phyloP scores from a whole-genome alignment of 2,888 invertebrate species.

The Eristalis pertinax region DNA sequence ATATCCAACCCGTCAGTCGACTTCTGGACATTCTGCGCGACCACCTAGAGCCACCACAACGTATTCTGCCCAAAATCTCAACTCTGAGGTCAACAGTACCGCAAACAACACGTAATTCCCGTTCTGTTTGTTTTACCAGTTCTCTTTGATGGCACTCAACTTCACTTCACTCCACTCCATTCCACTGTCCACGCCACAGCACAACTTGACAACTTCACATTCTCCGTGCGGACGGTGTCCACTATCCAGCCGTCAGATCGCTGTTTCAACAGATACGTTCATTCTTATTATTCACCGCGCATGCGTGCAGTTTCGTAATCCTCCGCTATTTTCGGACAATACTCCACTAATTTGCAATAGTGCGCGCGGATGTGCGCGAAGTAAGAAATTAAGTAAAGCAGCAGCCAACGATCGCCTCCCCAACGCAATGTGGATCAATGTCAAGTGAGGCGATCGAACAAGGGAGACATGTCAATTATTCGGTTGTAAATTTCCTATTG shows the following conservation, averaged over 20 bases:
- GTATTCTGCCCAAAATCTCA: slow-evolving; percentile 22
- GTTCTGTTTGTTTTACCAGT: slow-evolving; percentile 50
- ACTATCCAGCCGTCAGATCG: slow-evolving; percentile 2
- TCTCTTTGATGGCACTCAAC: slow-evolving; percentile 12
- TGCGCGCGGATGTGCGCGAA: neutral
- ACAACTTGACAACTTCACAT: neutral
- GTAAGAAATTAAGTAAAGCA: neutral
- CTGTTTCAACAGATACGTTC: slow-evolving; percentile 16
- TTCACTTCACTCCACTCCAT: neutral
- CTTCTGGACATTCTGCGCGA: neutral
- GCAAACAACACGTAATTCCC: slow-evolving; percentile 43
- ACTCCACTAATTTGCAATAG: slow-evolving; percentile 40
- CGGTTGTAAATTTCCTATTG: slow-evolving; percentile 35
- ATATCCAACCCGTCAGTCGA: neutral
- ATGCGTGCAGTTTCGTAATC: slow-evolving; percentile 37
- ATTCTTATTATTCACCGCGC: slow-evolving; percentile 55
- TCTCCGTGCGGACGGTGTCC: neutral
- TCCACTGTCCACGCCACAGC: neutral
- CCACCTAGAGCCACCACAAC: slow-evolving; percentile 3
- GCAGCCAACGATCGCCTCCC: neutral
- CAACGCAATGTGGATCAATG: slow-evolving; percentile 41
- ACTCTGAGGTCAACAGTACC: slow-evolving; percentile 39
- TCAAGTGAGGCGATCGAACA: slow-evolving; percentile 16
- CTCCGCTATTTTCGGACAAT: slow-evolving; percentile 42
- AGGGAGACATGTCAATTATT: slow-evolving; percentile 24